These are phyloP conservation scores for Oryzias javanicus DNA, from an alignment of 2,113 vertebrate genomes.

Conservation along the genomic window DNA sequence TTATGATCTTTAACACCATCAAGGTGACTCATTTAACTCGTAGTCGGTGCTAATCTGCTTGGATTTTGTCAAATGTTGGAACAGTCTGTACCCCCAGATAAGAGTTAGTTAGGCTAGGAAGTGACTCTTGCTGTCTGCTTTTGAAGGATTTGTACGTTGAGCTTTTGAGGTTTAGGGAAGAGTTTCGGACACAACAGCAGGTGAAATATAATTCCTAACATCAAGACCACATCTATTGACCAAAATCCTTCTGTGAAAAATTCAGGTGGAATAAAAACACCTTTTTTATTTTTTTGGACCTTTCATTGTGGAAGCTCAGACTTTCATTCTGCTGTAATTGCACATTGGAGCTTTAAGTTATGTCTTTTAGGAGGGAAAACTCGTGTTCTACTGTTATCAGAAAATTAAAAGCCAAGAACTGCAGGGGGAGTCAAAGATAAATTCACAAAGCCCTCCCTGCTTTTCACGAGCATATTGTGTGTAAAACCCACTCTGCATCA, in stretches of 20 bases:
- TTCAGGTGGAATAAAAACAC: conserved; percentile 33
- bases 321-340: conserved; percentile 69
- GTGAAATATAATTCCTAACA: conserved; percentile 52
- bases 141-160: conserved; percentile 62
- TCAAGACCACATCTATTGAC: conserved; percentile 54
- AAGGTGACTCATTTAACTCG: conserved; percentile 74
- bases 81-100: conserved; percentile 74
- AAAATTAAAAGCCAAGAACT: conserved; percentile 78
- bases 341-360: conserved; percentile 67
- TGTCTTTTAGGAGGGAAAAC: conserved; percentile 63
- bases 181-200: conserved; percentile 44
- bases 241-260: conserved; percentile 46
- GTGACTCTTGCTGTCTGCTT: conserved; percentile 44
- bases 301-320: conserved; percentile 33
- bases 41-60: conserved; percentile 74
- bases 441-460: conserved; percentile 61
- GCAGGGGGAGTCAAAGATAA: conserved; percentile 73
- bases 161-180: conserved; percentile 31
- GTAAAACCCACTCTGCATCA: conserved; percentile 67
- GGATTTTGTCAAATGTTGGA: conserved; percentile 66
- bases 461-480: conserved; percentile 67
- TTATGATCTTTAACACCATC: conserved; percentile 65
- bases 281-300: conserved; percentile 37
- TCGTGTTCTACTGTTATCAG: conserved; percentile 75
- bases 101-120: conserved; percentile 56